Evolutionary conservation across 2,888 invertebrate genomes (phyloP).

Genomic region (Cerastoderma edule): DNA sequence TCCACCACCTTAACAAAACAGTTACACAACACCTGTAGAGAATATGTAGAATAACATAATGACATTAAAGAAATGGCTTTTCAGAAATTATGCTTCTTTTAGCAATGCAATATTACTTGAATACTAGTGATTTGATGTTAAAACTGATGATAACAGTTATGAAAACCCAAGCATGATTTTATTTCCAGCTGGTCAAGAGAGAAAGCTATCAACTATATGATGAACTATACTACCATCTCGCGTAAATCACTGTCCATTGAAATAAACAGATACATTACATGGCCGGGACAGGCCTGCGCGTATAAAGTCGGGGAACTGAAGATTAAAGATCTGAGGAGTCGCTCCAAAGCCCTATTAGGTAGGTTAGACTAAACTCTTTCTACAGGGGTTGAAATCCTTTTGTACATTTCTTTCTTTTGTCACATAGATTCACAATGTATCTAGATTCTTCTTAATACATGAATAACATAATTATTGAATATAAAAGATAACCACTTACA

Average conservation of each 20-base stretch:
- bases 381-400: too few species aligned
- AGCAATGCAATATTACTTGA: background rate
- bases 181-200: slow-evolving; percentile 77
- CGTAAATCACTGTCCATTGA: slow-evolving; percentile 65
- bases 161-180: background rate
- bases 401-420: too few species aligned
- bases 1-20: too few species aligned
- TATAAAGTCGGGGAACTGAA: slow-evolving; percentile 81
- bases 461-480: too few species aligned
- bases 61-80: too few species aligned
- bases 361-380: slow-evolving; percentile 22
- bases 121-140: background rate
- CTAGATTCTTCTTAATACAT: too few species aligned
- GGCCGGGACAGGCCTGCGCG: slow-evolving; percentile 82
- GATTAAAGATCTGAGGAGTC: slow-evolving; percentile 75
- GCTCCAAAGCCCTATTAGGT: slow-evolving; percentile 78
- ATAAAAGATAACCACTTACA: too few species aligned
- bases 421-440: too few species aligned
- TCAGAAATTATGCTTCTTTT: background rate
- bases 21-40: background rate
- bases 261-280: slow-evolving; percentile 81
- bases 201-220: slow-evolving; percentile 75
- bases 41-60: background rate
- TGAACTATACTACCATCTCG: slow-evolving; percentile 68
- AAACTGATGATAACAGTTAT: background rate